phyloP scores from a whole-genome alignment of 2,888 invertebrate genomes.

The Netelia virgata region DNA sequence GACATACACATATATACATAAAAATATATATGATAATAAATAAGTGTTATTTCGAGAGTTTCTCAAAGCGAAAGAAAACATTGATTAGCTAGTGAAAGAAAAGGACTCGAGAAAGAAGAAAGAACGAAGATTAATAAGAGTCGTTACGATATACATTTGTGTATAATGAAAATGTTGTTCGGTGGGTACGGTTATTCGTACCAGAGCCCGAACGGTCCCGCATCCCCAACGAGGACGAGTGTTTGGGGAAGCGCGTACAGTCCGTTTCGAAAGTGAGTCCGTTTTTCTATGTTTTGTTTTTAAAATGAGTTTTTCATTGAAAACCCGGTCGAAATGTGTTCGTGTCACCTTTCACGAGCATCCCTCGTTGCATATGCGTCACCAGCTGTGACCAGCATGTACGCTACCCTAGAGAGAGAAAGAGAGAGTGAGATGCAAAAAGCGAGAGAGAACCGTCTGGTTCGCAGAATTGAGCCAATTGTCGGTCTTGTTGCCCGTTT shows the following conservation, averaged over 20 bases:
- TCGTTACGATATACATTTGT: background rate
- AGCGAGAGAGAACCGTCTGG: constrained; percentile 36
- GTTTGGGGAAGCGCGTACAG: constrained; percentile 81
- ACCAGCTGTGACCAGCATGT: constrained; percentile 4
- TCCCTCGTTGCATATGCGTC: constrained; percentile 4
- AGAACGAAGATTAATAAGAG: background rate
- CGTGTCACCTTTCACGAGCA: background rate
- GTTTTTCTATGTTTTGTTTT: no score
- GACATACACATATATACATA: background rate
- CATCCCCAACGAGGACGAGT: constrained; percentile 78
- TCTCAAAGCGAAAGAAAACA: background rate
- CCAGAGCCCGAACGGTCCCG: constrained; percentile 77
- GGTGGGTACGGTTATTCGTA: constrained; percentile 78
- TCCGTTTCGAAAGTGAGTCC: constrained; percentile 82
- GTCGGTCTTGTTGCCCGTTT: constrained; percentile 77
- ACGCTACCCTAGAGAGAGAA: constrained; percentile 18
- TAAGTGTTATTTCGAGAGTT: background rate
- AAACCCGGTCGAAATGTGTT: background rate
- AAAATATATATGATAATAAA: background rate
- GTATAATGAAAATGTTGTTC: constrained; percentile 79
- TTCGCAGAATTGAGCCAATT: constrained; percentile 64
- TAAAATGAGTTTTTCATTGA: no score
- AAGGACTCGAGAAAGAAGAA: background rate
- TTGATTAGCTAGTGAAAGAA: background rate
- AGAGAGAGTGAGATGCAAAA: constrained; percentile 12